phyloP scores from a whole-genome alignment of 2,888 invertebrate genomes.

The Neocrepidodera transversa region DNA sequence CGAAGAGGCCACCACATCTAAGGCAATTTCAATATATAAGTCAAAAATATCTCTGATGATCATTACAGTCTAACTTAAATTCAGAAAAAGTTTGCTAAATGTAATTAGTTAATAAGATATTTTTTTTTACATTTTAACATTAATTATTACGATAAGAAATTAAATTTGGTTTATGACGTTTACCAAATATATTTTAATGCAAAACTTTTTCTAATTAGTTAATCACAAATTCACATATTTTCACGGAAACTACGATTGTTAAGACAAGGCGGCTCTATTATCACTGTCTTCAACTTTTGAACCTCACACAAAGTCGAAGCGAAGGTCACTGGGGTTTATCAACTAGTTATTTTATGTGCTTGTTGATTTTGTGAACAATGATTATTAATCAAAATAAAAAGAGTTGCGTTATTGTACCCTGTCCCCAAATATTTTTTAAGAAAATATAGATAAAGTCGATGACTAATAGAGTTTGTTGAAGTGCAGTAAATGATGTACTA shows the following conservation, averaged over 20 bases:
- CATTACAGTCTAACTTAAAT: conserved; percentile 14
- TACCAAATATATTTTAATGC: too few relatives aligned
- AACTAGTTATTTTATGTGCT: conserved; percentile 15
- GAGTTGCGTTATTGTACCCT: conserved; percentile 1
- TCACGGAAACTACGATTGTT: background rate
- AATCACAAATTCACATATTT: background rate
- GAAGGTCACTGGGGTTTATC: conserved; percentile 30
- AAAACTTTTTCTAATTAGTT: background rate
- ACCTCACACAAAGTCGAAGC: conserved; percentile 26
- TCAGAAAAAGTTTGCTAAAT: too few relatives aligned
- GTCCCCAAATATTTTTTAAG: background rate
- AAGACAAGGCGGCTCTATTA: background rate
- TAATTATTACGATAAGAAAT: too few relatives aligned
- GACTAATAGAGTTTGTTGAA: too few relatives aligned
- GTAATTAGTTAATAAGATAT: too few relatives aligned
- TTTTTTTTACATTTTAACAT: too few relatives aligned
- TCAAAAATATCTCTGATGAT: conserved; percentile 15
- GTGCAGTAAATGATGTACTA: too few relatives aligned
- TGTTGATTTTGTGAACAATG: conserved; percentile 18
- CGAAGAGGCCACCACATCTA: conserved; percentile 60
- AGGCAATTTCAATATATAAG: conserved; percentile 35
- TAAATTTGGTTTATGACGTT: too few relatives aligned
- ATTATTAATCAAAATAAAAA: conserved; percentile 2
- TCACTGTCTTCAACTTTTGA: conserved; percentile 20
- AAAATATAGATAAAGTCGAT: background rate